Percentiles rank a stretch among this genome's conserved stretches.
phyloP scores from a whole-genome alignment of 2,113 vertebrate genomes.

The Turdus rufiventris region DNA sequence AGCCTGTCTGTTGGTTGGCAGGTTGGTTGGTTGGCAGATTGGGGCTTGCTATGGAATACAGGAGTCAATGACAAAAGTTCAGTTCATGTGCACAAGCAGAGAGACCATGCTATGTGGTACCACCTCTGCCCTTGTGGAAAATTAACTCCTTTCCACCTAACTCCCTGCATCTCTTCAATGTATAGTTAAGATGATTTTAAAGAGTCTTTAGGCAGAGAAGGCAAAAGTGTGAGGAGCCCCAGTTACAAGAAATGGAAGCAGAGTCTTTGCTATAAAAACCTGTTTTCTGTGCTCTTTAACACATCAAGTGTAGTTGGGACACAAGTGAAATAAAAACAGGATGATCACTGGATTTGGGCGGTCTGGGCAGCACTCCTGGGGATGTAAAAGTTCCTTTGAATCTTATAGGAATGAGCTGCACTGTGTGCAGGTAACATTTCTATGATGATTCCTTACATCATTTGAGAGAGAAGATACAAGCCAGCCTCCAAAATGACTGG shows the following conservation, averaged over 20 bases:
- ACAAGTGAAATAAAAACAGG: background rate
- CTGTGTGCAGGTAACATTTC: background rate
- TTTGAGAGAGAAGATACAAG: background rate
- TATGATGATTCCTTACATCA: rapidly evolving
- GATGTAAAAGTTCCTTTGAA: background rate
- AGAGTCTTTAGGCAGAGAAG: background rate
- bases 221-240: background rate
- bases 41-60: background rate
- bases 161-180: background rate
- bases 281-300: background rate
- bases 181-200: background rate
- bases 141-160: background rate
- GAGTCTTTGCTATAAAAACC: background rate
- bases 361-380: too few relatives aligned
- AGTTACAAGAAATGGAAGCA: background rate
- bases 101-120: background rate
- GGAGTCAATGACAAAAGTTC: background rate
- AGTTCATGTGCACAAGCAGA: background rate
- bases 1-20: background rate
- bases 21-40: background rate
- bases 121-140: background rate
- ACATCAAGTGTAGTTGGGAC: background rate
- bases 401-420: background rate
- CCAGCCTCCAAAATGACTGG: rapidly evolving
- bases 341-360: rapidly evolving